Evolutionary conservation across 30 jellyfish, hydroid and myxozoan genomes (phyloP), one percentile per base, ranked within the genome.

Genomic region (Clytia hemisphaerica): DNA sequence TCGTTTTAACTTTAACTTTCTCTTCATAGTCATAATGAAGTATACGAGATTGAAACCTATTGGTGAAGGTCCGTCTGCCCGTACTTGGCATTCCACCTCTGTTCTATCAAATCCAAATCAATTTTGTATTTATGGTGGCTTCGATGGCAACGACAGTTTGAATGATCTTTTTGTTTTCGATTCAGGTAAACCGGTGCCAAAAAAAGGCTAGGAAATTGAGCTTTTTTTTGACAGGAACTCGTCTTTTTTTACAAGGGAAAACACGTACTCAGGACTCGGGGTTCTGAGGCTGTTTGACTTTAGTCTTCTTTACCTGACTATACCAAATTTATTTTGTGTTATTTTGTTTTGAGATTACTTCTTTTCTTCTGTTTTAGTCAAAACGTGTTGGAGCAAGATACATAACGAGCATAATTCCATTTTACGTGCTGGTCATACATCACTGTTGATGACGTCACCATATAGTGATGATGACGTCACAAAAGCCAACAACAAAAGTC

Each of bases 71-170:
- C 95, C 95, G 14, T 67, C 88, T 9, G 74, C 93, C 18, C 79
- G 95, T 4, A 76, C 93, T 35, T 84, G 95, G 95, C 95, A 84
- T 62, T 84, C 88, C 0, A 55, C 95, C 25, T 28, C 80, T n/a
- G 30, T 84, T 16, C 21, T 87, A 7, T 18, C 72, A 0, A 76
- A 71, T 61, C 57, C 63, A n/a, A 68, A 54, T 18, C 58, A 51
- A 3, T 31, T 84, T 18, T 22, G 80, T 40, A 49, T 84, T 6
- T 65, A 70, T 61, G 95, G 95, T 34, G 95, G 95, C 12, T 84
- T 67, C 57, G 73, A 84, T 84, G 95, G 95, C 27, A 72, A 60
- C 10, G 7, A 25, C 10, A 87, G 86, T 6, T 73, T 84, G 60
- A 64, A 45, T 24, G 95, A 84, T 71, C 45, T 76, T 10, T 67